phyloP scores from a whole-genome alignment of 1,140 invertebrate species.

The Batillaria attramentaria region DNA sequence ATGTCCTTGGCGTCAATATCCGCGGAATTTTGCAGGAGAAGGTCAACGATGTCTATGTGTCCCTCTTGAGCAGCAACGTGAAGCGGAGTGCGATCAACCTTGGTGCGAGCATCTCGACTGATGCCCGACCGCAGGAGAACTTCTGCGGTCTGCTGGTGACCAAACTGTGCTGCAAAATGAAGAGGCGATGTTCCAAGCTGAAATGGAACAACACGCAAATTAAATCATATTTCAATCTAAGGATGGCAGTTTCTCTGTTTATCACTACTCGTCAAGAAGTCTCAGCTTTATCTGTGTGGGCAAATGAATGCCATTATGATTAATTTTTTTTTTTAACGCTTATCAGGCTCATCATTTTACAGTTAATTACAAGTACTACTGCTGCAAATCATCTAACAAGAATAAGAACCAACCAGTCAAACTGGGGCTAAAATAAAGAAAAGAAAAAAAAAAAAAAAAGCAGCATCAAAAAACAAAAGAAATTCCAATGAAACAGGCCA shows the following conservation, averaged over 20 bases:
- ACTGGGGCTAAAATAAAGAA: no score
- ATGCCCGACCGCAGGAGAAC: constrained; percentile 88
- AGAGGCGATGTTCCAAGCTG: constrained; percentile 91
- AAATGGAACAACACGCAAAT: background rate
- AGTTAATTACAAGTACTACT: no score
- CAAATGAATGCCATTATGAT: no score
- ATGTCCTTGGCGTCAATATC: constrained; percentile 88
- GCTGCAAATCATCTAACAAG: no score
- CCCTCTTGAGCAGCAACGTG: constrained; percentile 91
- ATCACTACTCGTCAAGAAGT: no score
- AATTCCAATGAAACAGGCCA: no score
- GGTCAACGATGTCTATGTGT: constrained; percentile 82
- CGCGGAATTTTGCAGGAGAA: constrained; percentile 84
- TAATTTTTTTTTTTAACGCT: no score
- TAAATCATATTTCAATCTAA: background rate
- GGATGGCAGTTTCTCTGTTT: background rate
- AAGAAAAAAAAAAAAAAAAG: no score
- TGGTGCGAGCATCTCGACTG: constrained; percentile 89
- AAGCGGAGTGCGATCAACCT: constrained; percentile 92
- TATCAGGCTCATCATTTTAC: no score
- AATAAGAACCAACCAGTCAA: no score
- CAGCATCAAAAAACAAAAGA: no score
- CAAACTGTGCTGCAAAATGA: constrained; percentile 88
- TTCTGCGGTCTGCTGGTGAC: constrained; percentile 86
- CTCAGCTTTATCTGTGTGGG: no score